Base-by-base conservation (phyloP, 2,888 invertebrate genomes). In the Drosophila fungiperda region DNA sequence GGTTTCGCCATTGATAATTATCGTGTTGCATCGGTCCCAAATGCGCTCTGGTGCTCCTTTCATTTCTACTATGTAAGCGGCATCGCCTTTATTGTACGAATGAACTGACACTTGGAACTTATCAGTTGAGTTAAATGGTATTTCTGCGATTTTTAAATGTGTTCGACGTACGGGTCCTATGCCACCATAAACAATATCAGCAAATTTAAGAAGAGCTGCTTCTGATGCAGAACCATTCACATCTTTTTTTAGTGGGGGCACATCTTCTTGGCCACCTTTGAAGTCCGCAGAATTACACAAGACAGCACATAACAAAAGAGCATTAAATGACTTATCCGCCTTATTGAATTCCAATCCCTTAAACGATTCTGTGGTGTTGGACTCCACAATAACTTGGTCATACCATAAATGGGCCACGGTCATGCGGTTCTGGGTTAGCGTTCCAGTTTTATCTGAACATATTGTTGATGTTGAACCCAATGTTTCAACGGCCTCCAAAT, bases 351-450 rank as follows among this genome's bases (percentile, higher is more conserved):
- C 97, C 29, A 97, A 96, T 90, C 97, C 98, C 80, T 97, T 97
- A 93, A 99, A 99, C 94, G 98, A 98, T 93, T 99, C 99, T 88
- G 98, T 98, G 78, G 99, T 99, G 92, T 99, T 99, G 65, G 99
- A 98, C 93, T 99, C 99, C 91, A 98, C 97, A 93, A 99, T 99
- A 94, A 97, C 97, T 93, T 98, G 97, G 93, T 99, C 99, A 93
- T 98, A 98, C 97, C 98, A 99, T 98, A 99, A 98, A 94, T 99
- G 99, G 78, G 99, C 98, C 58, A 99, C 99, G n/a, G 99, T 99
- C 99, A 99, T 99, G 91, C 98, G 95, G 94, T 99, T 99, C 94
- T 99, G 99, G 11, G 99, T 99, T 69, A 99, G 94, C 4, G 99
- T 99, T 75, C 99, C 99, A 76, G 99, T 99, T 94, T 99, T 99